phyloP scores from a whole-genome alignment of 2,797 vertebrate species.

The Acestrorhynchus altus region DNA sequence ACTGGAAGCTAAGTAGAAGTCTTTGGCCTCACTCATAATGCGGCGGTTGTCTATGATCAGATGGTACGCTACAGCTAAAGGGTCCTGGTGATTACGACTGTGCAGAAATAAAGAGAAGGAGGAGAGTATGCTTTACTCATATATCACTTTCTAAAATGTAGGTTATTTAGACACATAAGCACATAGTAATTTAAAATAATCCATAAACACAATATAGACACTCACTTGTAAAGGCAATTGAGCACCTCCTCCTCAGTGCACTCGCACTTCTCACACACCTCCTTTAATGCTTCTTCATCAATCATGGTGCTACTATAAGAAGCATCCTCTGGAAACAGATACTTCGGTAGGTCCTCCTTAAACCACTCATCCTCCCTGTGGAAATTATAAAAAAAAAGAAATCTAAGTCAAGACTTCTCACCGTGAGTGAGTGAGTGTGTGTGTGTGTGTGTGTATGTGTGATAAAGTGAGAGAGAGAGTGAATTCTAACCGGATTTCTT shows the following conservation, averaged over 20 bases:
- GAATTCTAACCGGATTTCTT: constrained; percentile 89
- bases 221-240: constrained; percentile 86
- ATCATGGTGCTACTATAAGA: constrained; percentile 97
- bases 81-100: constrained; percentile 93
- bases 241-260: constrained; percentile 97
- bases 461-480: neutral
- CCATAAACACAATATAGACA: neutral
- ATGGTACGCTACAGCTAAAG: constrained; percentile 94
- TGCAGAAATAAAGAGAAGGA: neutral
- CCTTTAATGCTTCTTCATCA: constrained; percentile 97
- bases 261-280: constrained; percentile 98
- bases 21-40: constrained; percentile 98
- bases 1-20: constrained; percentile 97
- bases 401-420: neutral
- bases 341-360: constrained; percentile 95
- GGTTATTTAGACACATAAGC: too few species aligned
- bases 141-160: neutral
- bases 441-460: neutral
- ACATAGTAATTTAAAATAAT: too few species aligned
- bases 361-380: constrained; percentile 97
- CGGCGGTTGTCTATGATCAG: constrained; percentile 99
- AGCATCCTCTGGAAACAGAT: constrained; percentile 96
- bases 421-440: neutral
- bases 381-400: neutral
- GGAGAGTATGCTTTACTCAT: neutral